A percentile compares a stretch with the other conserved stretches of the same genome.
Evolutionary conservation across 37 sponge, comb jelly and placozoan genomes (phyloP).

Genomic region (Chondrosia reniformis): DNA sequence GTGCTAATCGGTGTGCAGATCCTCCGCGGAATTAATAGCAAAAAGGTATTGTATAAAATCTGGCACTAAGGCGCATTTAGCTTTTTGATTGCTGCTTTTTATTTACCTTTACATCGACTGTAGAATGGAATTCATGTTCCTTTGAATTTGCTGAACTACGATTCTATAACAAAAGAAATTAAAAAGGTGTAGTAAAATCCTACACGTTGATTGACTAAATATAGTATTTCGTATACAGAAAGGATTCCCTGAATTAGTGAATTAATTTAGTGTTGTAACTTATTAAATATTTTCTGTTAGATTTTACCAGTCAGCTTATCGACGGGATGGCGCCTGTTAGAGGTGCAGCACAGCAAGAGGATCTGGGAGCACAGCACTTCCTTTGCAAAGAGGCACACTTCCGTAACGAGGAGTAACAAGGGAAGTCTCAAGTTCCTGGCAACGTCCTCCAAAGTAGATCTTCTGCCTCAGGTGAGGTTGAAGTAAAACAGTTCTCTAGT

Average conservation of each 20-base stretch:
- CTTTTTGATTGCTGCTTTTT: too few species aligned
- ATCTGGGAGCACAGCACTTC: background rate
- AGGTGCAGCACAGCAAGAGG: background rate
- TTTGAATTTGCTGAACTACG: slow-evolving; percentile 1
- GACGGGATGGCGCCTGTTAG: background rate
- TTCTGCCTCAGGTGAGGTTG: background rate
- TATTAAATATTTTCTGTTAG: too few species aligned
- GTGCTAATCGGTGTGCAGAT: slow-evolving; percentile 6
- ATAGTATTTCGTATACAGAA: too few species aligned
- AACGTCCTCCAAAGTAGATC: background rate
- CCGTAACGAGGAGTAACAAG: background rate
- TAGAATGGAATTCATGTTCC: background rate
- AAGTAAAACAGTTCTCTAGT: too few species aligned
- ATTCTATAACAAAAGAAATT: background rate
- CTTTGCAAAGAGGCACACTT: slow-evolving; percentile 15
- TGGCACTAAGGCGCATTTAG: too few species aligned
- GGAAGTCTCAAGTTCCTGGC: background rate
- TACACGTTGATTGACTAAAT: too few species aligned
- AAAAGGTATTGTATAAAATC: slow-evolving; percentile 1
- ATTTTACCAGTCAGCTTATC: slow-evolving; percentile 13
- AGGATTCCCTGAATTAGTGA: too few species aligned
- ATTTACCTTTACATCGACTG: background rate
- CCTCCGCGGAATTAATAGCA: background rate
- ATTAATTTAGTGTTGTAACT: too few species aligned
- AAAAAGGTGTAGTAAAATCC: background rate